These are phyloP conservation scores for Drosophila rufa DNA, from an alignment of 1,140 invertebrate species.

Conservation along the genomic window DNA sequence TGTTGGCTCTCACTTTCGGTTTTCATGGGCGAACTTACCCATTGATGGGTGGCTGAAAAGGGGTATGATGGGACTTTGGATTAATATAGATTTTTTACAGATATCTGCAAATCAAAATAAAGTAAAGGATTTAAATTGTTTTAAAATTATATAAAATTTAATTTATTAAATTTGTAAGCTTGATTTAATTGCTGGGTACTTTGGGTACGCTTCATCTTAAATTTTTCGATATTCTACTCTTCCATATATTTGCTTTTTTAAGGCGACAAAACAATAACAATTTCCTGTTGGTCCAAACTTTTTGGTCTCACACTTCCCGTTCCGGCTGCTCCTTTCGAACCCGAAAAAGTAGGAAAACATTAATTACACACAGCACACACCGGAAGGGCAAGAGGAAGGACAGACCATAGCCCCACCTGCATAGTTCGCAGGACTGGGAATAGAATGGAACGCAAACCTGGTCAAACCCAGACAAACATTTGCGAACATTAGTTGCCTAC, in stretches of 20 bases:
- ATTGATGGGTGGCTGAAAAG: neutral
- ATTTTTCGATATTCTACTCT: neutral
- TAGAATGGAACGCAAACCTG: conserved; percentile 18
- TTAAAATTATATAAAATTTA: too few relatives aligned
- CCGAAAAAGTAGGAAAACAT: conserved; percentile 58
- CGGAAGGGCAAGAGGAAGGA: conserved; percentile 4
- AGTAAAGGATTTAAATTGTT: too few relatives aligned
- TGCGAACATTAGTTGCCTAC: conserved; percentile 56
- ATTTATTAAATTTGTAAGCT: too few relatives aligned
- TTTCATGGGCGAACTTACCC: neutral
- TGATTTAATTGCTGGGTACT: conserved; percentile 9
- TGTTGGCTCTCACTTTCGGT: conserved; percentile 36
- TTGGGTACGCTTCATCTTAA: too few relatives aligned
- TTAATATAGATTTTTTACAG: neutral
- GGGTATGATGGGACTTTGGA: neutral
- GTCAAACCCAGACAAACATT: conserved; percentile 68
- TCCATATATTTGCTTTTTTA: conserved; percentile 40
- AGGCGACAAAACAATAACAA: conserved; percentile 77
- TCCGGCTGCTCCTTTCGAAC: conserved; percentile 8
- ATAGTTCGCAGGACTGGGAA: conserved; percentile 9
- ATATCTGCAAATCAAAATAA: neutral
- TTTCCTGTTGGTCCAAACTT: conserved; percentile 66
- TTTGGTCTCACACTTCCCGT: conserved; percentile 58
- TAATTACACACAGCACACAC: conserved; percentile 69
- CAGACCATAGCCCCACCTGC: conserved; percentile 17